phyloP scores from a whole-genome alignment of 1,140 invertebrate species.

The Drosophila miranda region DNA sequence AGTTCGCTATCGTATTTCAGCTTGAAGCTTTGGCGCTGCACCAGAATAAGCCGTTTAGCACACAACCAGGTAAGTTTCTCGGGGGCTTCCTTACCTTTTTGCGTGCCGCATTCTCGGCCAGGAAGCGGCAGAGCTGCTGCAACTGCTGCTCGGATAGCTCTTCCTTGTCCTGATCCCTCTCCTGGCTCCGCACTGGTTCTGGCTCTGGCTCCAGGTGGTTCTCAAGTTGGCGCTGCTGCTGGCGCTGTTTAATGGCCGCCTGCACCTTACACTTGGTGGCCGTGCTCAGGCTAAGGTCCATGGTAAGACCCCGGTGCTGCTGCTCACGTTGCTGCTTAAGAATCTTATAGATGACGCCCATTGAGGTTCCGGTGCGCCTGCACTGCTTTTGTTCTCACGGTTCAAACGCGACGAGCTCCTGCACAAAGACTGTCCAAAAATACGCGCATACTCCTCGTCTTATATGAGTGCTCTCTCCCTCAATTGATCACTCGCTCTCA shows the following conservation, averaged over 20 bases:
- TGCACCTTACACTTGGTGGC: conserved; percentile 64
- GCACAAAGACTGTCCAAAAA: conserved; percentile 53
- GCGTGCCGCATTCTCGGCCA: conserved; percentile 69
- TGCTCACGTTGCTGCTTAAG: conserved; percentile 64
- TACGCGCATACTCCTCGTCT: conserved; percentile 25
- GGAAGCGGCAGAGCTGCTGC: conserved; percentile 71
- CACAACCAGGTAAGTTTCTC: no score
- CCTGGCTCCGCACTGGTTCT: background rate
- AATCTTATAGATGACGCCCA: conserved; percentile 79
- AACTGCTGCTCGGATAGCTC: conserved; percentile 56
- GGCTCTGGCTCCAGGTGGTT: conserved; percentile 13
- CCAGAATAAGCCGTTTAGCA: no score
- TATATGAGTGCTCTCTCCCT: conserved; percentile 41
- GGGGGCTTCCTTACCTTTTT: conserved; percentile 47
- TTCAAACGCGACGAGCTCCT: conserved; percentile 30
- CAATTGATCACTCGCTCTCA: no score
- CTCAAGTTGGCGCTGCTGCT: conserved; percentile 35
- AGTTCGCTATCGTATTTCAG: conserved; percentile 29
- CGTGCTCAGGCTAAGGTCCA: conserved; percentile 62
- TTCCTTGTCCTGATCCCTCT: conserved; percentile 32
- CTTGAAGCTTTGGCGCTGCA: conserved; percentile 50
- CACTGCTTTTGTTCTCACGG: background rate
- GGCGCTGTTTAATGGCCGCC: conserved; percentile 63
- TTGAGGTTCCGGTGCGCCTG: conserved; percentile 19
- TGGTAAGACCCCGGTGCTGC: conserved; percentile 21